Evolutionary conservation across 2,113 vertebrate genomes (phyloP), one percentile per base, ranked within the genome.

Genomic region (Lophochroa leadbeateri): DNA sequence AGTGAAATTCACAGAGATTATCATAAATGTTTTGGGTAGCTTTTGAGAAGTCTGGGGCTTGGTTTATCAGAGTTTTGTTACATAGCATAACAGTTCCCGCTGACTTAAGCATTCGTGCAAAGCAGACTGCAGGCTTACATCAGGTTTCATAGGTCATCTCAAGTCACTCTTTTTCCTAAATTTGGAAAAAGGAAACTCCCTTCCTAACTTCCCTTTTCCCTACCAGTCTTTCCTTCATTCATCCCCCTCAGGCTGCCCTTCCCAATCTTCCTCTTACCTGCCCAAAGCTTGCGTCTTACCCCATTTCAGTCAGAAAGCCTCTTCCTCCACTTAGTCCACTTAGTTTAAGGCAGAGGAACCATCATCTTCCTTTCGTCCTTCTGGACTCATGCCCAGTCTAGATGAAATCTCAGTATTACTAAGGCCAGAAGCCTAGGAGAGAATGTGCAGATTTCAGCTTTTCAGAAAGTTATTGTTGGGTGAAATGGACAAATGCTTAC

Each of bases 101-200:
- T 95, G 92, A 81, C 76, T 74, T 86, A 80, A 95, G 55, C 80
- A 1, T 71, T 88, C 92, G 82, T 95, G 88, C 72, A 88, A 77
- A 95, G 52, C 68, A 63, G 55, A 17, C 25, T 68, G 29, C 57
- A 80, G 33, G 33, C 67, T 93, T 82, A 79, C 7, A 0, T 92
- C 88, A 86, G 8, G 12, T 92, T 96, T 74, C 80, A 83, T 83
- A 94, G 80, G 53, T 92, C 91, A 84, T 91, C 83, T 92, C 29
- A 7, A 71, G 92, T 84, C 47, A 64, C 41, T 69, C 65, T 44
- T 92, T 83, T 92, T 86, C 94, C 94, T 96, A 94, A 91, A 94
- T 86, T 55, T 91, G 86, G 64, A 95, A 77, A 86, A 90, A 93
- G 86, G 82, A 95, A 86, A 92, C 43, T 86, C 64, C 47, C 58